A percentile compares a stretch with the other conserved stretches of the same genome.
These are phyloP conservation scores for Porphyrio hochstetteri DNA, from an alignment of 2,113 vertebrate genomes.

Conservation along the genomic window DNA sequence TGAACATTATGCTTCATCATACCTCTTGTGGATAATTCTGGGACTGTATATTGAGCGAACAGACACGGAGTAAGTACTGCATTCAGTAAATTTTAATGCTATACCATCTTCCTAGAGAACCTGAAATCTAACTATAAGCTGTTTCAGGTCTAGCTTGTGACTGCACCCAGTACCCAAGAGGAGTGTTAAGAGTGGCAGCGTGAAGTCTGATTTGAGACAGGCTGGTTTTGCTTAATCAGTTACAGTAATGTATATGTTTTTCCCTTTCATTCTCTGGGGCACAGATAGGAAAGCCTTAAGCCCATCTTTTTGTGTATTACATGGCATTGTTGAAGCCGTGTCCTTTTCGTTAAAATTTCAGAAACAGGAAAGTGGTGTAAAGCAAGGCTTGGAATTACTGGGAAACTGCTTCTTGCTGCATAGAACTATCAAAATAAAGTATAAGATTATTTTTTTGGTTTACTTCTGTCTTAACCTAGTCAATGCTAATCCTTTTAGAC, in stretches of 20 bases:
- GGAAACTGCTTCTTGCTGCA: neutral
- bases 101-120: neutral
- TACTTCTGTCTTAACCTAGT: neutral
- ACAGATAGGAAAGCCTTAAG: neutral
- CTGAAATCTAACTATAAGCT: neutral
- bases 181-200: neutral
- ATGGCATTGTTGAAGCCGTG: neutral
- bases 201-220: neutral
- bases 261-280: neutral
- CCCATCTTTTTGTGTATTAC: neutral
- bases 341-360: neutral
- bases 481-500: neutral
- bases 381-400: neutral
- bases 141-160: neutral
- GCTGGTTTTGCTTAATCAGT: neutral
- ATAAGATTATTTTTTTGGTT: neutral
- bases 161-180: neutral
- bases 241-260: rapidly evolving
- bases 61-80: neutral
- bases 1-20: neutral
- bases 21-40: neutral
- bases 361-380: neutral
- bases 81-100: neutral
- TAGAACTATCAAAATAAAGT: neutral
- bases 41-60: neutral